A percentile compares a stretch with the other conserved stretches of the same genome.
Evolutionary conservation across 2,888 invertebrate species (phyloP).

Genomic region (Drosophila mettleri): DNA sequence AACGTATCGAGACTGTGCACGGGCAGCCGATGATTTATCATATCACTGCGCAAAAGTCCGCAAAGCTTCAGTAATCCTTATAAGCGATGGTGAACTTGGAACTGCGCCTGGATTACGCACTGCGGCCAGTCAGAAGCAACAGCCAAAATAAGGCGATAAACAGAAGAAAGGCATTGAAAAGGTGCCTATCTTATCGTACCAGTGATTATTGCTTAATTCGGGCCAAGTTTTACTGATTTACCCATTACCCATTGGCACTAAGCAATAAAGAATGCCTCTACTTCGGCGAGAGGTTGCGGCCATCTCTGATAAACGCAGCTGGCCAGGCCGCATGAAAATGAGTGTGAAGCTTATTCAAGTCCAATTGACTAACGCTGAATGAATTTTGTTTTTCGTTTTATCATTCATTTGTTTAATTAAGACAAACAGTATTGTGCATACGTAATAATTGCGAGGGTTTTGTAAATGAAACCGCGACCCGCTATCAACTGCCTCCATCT

Average conservation of each 20-base stretch:
- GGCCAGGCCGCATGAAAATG: constrained; percentile 22
- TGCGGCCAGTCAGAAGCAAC: constrained; percentile 13
- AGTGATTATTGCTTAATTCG: constrained; percentile 72
- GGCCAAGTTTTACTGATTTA: constrained; percentile 51
- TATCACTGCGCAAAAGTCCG: constrained; percentile 14
- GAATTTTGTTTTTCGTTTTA: neutral
- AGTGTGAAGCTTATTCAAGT: constrained; percentile 24
- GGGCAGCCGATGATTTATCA: constrained; percentile 45
- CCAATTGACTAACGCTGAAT: too few relatives aligned
- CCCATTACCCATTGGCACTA: constrained; percentile 48
- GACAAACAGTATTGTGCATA: constrained; percentile 20
- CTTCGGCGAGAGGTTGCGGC: constrained; percentile 24
- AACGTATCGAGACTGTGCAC: too few relatives aligned
- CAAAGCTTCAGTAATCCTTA: constrained; percentile 31
- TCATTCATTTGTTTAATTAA: constrained; percentile 38
- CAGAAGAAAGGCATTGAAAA: constrained; percentile 19
- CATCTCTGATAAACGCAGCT: constrained; percentile 47
- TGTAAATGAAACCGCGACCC: constrained; percentile 10
- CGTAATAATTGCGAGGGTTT: constrained; percentile 27
- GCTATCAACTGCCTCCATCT: constrained; percentile 14
- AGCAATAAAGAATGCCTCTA: constrained; percentile 57
- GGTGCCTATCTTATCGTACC: constrained; percentile 62
- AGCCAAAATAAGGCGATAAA: constrained; percentile 7
- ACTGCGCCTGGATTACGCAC: constrained; percentile 28
- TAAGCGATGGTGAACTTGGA: constrained; percentile 43